phyloP scores from a whole-genome alignment of 2,888 invertebrate genomes.

The Globia sparganii region DNA sequence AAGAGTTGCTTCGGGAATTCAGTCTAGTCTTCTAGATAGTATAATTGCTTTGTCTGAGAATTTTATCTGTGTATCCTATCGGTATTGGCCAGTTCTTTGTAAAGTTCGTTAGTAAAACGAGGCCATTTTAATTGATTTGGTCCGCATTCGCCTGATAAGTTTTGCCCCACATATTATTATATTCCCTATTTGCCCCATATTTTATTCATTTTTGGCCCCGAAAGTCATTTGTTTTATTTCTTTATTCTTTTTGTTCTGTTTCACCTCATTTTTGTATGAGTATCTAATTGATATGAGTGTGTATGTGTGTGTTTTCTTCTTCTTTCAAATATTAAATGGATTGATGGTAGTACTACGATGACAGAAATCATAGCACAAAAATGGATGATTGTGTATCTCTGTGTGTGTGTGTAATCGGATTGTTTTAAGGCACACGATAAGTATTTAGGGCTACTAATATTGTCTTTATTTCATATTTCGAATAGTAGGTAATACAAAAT shows the following conservation, averaged over 20 bases:
- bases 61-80: conserved; percentile 59
- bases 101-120: conserved; percentile 48
- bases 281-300: neutral
- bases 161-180: neutral
- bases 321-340: neutral
- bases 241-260: neutral
- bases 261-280: too few relatives aligned
- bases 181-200: neutral
- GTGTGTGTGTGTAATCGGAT: neutral
- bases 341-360: too few relatives aligned
- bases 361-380: neutral
- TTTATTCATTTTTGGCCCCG: neutral
- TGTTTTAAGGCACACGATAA: neutral
- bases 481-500: neutral
- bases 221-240: neutral
- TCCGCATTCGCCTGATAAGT: neutral
- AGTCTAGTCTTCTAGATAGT: conserved; percentile 50
- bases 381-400: neutral
- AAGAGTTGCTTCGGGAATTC: conserved; percentile 54
- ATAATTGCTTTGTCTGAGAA: conserved; percentile 66
- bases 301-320: neutral
- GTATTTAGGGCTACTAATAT: neutral
- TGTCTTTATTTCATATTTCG: neutral
- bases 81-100: conserved; percentile 60
- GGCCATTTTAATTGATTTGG: conserved; percentile 33